Base-by-base conservation (phyloP, 1,140 invertebrate genomes). In the Drosophila paulistorum region DNA sequence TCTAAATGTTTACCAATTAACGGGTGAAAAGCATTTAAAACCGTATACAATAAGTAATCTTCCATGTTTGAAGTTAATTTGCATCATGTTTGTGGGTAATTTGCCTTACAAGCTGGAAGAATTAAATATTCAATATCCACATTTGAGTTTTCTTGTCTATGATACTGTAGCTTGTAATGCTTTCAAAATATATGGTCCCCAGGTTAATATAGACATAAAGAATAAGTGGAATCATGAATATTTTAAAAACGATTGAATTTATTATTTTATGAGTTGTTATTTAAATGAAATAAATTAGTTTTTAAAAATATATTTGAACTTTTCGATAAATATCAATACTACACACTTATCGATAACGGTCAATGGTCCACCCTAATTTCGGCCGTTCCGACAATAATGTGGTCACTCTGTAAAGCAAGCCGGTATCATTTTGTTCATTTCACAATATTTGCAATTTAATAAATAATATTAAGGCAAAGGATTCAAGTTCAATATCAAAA, bases 401-500 rank as follows among this genome's bases (percentile, higher is more conserved):
- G 39, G 39, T 6, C n/a, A 63, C n/a, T 45, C 10, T 63, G 42
- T 41, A 10, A 9, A 30, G 33, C 5, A 9, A 6, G 9, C 14
- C 39, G 13, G 13, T 13, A n/a, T 11, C 41, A 62, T 42, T 45
- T 41, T n/a, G 5, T 26, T 11, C 41, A 62, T 42, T 62, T 41
- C 41, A 14, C 14, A 20, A 35, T 6, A 66, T 37, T 66, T 55
- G n/a, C 48, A 35, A 58, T 9, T 58, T 41, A 30, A 57, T 30
- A 58, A 65, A 39, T 13, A 51, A 30, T 17, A 17, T 48, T 51
- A 4, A 51, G 20, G 23, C 45, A 51, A 51, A 51, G 45, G 3
- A 37, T 48, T 3, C 4, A 10, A 14, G 60, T n/a, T 20, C 7
- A 20, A 14, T 0, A 33, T 20, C 45, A 94, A 93, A 92, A 98